phyloP scores from a whole-genome alignment of 92 coral and sea anemone species.

The Paragorgia papillata region DNA sequence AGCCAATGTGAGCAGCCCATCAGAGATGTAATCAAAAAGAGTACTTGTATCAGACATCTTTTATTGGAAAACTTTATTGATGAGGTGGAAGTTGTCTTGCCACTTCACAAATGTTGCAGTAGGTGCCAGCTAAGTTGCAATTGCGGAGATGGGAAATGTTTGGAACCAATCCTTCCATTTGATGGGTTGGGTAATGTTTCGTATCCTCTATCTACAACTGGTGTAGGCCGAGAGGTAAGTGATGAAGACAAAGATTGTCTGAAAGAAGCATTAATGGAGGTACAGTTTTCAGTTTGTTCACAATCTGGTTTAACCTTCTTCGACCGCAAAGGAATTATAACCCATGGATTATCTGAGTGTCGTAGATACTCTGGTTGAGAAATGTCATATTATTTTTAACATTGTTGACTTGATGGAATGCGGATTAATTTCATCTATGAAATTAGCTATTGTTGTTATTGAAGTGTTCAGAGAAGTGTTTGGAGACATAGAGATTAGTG shows the following conservation, averaged over 20 bases:
- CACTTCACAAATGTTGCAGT: slow-evolving; percentile 59
- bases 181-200: slow-evolving; percentile 32
- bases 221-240: too few species aligned
- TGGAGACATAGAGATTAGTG: slow-evolving; percentile 49
- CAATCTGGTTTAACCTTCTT: slow-evolving; percentile 30
- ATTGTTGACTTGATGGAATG: slow-evolving; percentile 54
- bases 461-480: slow-evolving; percentile 68
- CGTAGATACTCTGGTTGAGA: slow-evolving; percentile 52
- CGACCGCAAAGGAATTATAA: slow-evolving; percentile 47
- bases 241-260: slow-evolving; percentile 51
- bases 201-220: too few species aligned
- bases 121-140: slow-evolving; percentile 47
- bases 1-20: slow-evolving; percentile 48
- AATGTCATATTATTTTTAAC: slow-evolving; percentile 50
- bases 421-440: slow-evolving; percentile 54
- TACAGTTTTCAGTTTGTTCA: slow-evolving; percentile 28
- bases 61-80: slow-evolving; percentile 44
- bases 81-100: slow-evolving; percentile 2
- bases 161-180: slow-evolving; percentile 14
- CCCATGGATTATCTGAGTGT: slow-evolving; percentile 64
- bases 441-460: slow-evolving; percentile 57
- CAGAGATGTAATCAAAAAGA: slow-evolving; percentile 41
- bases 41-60: slow-evolving; percentile 45
- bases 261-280: slow-evolving; percentile 43
- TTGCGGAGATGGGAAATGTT: slow-evolving; percentile 38